These are phyloP conservation scores for Melanotaenia boesemani DNA, from an alignment of 2,797 vertebrate species.

Conservation along the genomic window DNA sequence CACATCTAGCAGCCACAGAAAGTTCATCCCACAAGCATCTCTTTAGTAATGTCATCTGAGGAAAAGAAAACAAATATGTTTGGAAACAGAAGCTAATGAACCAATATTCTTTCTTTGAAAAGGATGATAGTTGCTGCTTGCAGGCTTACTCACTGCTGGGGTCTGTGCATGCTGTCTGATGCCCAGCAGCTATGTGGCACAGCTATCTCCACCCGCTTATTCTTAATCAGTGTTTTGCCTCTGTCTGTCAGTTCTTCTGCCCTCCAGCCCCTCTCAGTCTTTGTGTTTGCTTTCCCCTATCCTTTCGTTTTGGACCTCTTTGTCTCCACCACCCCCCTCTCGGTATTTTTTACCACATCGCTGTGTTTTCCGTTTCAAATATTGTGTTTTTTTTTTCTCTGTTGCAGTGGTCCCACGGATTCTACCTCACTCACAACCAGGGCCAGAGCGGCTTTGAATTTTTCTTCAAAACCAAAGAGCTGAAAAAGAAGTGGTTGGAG, in stretches of 20 bases:
- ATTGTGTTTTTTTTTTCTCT: slow-evolving; percentile 6
- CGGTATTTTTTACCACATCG: slow-evolving; percentile 24
- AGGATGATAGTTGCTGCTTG: slow-evolving; percentile 56
- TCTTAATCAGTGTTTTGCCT: slow-evolving; percentile 43
- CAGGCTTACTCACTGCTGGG: slow-evolving; percentile 30
- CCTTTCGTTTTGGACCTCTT: slow-evolving; percentile 68
- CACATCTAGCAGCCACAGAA: slow-evolving; percentile 43
- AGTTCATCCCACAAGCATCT: slow-evolving; percentile 43
- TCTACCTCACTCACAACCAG: slow-evolving; percentile 98
- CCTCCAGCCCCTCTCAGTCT: slow-evolving; percentile 47
- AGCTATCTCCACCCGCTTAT: slow-evolving; percentile 17
- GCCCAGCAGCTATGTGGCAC: slow-evolving; percentile 53
- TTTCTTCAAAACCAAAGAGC: slow-evolving; percentile 98
- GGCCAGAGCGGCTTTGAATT: slow-evolving; percentile 97
- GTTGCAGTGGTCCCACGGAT: slow-evolving; percentile 95
- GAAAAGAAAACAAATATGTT: slow-evolving; percentile 5
- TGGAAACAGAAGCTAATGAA: slow-evolving; percentile 42
- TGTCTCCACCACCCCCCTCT: slow-evolving; percentile 58
- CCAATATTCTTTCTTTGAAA: slow-evolving; percentile 54
- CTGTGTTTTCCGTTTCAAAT: slow-evolving; percentile 22
- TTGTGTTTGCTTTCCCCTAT: slow-evolving; percentile 50
- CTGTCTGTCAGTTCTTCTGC: slow-evolving; percentile 39
- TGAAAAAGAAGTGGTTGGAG: slow-evolving; percentile 99
- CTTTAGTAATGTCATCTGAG: slow-evolving; percentile 19
- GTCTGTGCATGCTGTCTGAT: slow-evolving; percentile 46